Percentiles rank a stretch among this genome's conserved stretches.
Evolutionary conservation across 2,797 vertebrate genomes (phyloP).

Genomic region (Myotis daubentonii): DNA sequence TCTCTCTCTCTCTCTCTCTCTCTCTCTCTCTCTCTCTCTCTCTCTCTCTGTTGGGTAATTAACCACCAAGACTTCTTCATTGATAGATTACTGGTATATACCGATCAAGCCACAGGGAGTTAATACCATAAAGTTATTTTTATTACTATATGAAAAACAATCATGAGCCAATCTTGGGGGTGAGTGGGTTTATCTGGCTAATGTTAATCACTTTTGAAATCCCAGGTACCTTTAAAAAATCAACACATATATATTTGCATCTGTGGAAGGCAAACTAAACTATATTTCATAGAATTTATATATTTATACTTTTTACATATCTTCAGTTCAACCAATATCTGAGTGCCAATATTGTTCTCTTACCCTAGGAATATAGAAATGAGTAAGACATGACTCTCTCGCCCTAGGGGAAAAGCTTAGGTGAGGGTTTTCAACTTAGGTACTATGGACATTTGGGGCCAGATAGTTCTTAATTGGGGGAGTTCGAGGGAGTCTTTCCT

Average conservation of each 20-base stretch:
- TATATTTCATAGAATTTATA: neutral
- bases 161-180: neutral
- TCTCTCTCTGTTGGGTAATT: neutral
- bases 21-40: no score
- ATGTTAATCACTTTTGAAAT: neutral
- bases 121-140: neutral
- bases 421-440: neutral
- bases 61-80: neutral
- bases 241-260: neutral
- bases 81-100: neutral
- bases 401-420: neutral
- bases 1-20: no score
- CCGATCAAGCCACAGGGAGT: neutral
- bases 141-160: neutral
- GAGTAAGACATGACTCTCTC: neutral
- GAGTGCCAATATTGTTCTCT: neutral
- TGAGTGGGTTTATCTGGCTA: neutral
- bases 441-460: neutral
- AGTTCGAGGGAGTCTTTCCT: neutral
- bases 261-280: neutral
- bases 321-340: neutral
- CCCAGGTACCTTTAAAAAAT: constrained; percentile 1
- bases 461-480: neutral
- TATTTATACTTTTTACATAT: neutral
- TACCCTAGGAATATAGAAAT: neutral